Base-by-base conservation (phyloP, 2,797 vertebrate genomes). In the Rallus crepitans region DNA sequence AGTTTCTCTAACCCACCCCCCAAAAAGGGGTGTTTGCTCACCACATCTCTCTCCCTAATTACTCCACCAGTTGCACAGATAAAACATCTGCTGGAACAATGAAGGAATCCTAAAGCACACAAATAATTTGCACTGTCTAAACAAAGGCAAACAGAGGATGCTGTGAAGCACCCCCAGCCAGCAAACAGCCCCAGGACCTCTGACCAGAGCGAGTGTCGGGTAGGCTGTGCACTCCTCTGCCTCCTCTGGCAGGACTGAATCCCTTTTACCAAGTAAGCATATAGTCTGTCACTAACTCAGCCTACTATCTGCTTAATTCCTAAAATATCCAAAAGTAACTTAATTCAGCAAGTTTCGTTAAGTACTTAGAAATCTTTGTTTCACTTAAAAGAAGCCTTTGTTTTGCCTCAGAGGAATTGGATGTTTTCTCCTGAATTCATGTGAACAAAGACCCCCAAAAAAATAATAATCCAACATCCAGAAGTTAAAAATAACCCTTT, bases 401-500 rank as follows among this genome's bases (percentile, higher is more conserved):
- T 55, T 92, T 90, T 64, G 35, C 80, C 80, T 86, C 50, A 75
- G 39, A 87, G 71, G 66, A 90, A 91, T 8, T 7, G 16, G 33
- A 73, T 12, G 5, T 77, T 89, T 85, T 78, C 52, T 82, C 80
- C 48, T 63, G 55, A 94, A 94, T 93, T 89, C 95, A 97, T 16
- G 15, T 6, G 97, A 97, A 96, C 78, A 57, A 90, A 93, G 78
- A 52, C 57, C 18, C 18, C 8, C 35, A 76, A 94, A 91, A 42
- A 76, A 93, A 90, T 61, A 86, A 79, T 23, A 48, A 82, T 39
- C 28, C 73, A 53, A 83, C 83, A 94, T 94, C 92, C 82, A 61
- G 53, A 79, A 97, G 98, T 98, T 98, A 98, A 99, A 99, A 99
- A 99, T 98, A 98, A 97, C 97, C 95, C 82, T 89, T 95, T 95